Evolutionary conservation across 2,113 vertebrate species (phyloP).

Genomic region (Benitochromis conjunctus): DNA sequence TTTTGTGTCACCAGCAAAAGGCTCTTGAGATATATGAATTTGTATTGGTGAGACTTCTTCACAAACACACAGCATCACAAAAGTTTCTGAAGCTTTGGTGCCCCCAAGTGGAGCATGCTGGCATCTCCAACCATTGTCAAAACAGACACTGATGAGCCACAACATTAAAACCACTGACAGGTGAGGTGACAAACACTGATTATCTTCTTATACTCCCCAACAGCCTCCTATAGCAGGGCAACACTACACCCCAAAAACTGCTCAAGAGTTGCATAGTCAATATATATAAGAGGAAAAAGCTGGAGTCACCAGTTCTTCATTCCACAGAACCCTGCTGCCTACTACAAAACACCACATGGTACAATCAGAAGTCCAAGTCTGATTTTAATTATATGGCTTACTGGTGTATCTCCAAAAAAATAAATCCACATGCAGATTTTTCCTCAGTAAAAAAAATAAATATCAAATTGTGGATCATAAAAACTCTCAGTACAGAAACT

Average conservation of each 20-base stretch:
- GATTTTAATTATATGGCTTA: neutral
- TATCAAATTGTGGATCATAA: neutral
- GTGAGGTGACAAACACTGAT: neutral
- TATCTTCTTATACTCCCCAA: neutral
- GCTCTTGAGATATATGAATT: neutral
- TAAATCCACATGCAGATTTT: neutral
- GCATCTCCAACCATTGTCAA: neutral
- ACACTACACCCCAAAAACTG: neutral
- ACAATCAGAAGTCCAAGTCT: neutral
- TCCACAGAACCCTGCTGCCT: neutral
- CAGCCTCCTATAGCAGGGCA: neutral
- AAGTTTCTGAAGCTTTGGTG: slow-evolving; percentile 10
- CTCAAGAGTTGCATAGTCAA: neutral
- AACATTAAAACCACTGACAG: neutral
- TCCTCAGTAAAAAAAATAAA: neutral
- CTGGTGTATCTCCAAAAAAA: neutral
- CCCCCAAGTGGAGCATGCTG: slow-evolving; percentile 25
- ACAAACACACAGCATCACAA: neutral
- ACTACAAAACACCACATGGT: neutral
- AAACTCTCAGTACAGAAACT: neutral
- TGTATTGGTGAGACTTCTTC: neutral
- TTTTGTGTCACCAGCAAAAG: neutral
- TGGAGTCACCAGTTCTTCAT: neutral
- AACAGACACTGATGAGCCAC: neutral
- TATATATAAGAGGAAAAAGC: neutral